A percentile compares a stretch with the other conserved stretches of the same genome.
Conservation (phyloP, 2,797 vertebrate genomes). For the Danio jaintianensis region DNA sequence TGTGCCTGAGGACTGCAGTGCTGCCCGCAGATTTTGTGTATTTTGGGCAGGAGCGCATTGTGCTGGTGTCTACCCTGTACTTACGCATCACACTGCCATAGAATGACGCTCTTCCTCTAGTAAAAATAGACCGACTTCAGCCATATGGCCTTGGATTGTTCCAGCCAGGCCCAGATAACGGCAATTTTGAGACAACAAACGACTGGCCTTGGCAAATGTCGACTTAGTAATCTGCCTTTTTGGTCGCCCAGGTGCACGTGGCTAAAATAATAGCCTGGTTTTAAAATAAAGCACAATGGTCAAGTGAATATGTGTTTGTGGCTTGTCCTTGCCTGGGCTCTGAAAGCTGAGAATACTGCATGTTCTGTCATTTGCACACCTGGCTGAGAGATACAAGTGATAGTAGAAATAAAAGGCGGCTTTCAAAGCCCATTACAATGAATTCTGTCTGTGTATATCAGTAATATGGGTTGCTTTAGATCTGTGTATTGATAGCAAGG, state of each 20-base stretch:
- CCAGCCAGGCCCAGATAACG: constrained; percentile 43
- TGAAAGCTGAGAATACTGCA: constrained; percentile 45
- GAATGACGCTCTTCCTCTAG: constrained; percentile 71
- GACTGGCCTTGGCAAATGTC: constrained; percentile 22
- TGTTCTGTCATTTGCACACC: constrained; percentile 67
- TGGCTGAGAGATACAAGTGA: constrained; percentile 69
- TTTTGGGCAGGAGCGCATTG: constrained; percentile 78
- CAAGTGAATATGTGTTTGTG: constrained; percentile 25
- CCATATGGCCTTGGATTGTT: constrained; percentile 68
- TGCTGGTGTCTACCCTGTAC: constrained; percentile 79
- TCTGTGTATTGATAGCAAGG: constrained; percentile 38
- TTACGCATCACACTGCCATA: constrained; percentile 73
- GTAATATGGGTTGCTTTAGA: constrained; percentile 68
- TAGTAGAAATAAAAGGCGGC: constrained; percentile 70
- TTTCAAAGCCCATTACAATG: constrained; percentile 75
- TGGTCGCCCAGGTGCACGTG: constrained; percentile 37
- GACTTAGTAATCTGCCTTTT: constrained; percentile 35
- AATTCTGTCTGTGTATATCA: constrained; percentile 66
- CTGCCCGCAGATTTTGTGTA: constrained; percentile 78
- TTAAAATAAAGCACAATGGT: constrained; percentile 37
- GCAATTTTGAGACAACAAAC: constrained; percentile 29
- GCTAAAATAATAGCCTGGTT: constrained; percentile 42
- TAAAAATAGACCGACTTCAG: constrained; percentile 74
- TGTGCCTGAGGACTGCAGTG: constrained; percentile 79
- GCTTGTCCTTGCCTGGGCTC: constrained; percentile 39